These are phyloP conservation scores for Caenorhabditis auriculariae DNA, from an alignment of 2,888 invertebrate species.

Conservation along the genomic window DNA sequence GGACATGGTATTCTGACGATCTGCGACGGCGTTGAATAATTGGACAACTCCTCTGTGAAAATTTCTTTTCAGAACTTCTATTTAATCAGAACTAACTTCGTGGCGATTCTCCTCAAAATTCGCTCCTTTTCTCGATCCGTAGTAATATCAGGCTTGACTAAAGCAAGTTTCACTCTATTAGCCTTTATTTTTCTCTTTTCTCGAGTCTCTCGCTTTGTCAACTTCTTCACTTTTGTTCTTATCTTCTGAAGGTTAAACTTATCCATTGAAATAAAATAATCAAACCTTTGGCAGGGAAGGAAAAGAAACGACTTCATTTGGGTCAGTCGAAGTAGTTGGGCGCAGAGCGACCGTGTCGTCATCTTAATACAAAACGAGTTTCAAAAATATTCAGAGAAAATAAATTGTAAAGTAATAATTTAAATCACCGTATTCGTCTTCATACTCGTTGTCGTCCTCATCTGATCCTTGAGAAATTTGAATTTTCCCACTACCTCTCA, in stretches of 20 bases:
- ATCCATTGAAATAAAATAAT: no score
- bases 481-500: no score
- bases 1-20: constrained; percentile 48
- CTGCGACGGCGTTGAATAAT: constrained; percentile 59
- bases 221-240: constrained; percentile 21
- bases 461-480: no score
- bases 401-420: no score
- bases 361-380: no score
- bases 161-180: constrained; percentile 15
- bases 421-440: no score
- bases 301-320: no score
- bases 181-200: constrained; percentile 26
- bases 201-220: constrained; percentile 26
- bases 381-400: no score
- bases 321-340: no score
- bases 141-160: constrained; percentile 51
- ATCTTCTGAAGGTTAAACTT: constrained; percentile 6
- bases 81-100: constrained; percentile 33
- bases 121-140: constrained; percentile 52
- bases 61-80: background rate
- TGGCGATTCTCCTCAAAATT: constrained; percentile 48
- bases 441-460: no score
- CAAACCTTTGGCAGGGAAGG: no score
- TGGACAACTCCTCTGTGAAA: constrained; percentile 56
- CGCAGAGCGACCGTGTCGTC: no score